phyloP scores from a whole-genome alignment of 2,797 vertebrate genomes.

The Pangasius djambal region DNA sequence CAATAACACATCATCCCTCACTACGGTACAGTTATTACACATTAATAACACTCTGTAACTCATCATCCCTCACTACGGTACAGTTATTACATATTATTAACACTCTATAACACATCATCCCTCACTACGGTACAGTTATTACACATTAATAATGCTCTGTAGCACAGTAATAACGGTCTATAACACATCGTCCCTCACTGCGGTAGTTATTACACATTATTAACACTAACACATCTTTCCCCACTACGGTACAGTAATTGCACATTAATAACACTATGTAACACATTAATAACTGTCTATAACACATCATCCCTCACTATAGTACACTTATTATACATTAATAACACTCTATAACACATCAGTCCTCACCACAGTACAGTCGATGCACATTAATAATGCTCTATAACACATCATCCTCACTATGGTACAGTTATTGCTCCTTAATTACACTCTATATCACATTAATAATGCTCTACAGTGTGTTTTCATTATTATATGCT shows the following conservation, averaged over 20 bases:
- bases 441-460: neutral
- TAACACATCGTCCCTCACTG: neutral
- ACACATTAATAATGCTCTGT: neutral
- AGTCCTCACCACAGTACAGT: neutral
- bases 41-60: too few relatives aligned
- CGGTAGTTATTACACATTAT: neutral
- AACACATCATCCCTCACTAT: neutral
- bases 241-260: neutral
- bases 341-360: neutral
- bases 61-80: neutral
- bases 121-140: constrained; percentile 65
- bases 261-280: too few relatives aligned
- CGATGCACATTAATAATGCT: neutral
- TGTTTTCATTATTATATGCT: neutral
- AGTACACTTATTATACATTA: neutral
- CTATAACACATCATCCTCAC: neutral
- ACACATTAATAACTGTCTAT: neutral
- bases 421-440: neutral
- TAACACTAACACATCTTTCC: neutral
- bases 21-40: neutral
- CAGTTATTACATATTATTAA: neutral
- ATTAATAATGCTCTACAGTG: neutral
- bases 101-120: constrained; percentile 49
- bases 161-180: neutral
- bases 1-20: neutral